These are phyloP conservation scores for Fundulus diaphanus DNA, from an alignment of 2,797 vertebrate species.

Conservation along the genomic window DNA sequence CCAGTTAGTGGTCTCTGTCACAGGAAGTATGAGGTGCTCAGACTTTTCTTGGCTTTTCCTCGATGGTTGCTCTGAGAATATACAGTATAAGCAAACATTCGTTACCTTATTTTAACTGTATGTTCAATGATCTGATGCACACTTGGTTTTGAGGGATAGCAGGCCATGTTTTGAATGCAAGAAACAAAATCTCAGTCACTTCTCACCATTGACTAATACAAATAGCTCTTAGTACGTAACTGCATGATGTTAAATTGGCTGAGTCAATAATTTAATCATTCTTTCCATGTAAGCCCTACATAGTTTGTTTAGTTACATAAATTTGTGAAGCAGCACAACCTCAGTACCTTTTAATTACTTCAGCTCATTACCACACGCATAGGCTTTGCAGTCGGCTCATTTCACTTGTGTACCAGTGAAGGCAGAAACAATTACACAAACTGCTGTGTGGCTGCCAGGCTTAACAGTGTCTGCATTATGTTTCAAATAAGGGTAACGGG, in stretches of 20 bases:
- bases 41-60: too few relatives aligned
- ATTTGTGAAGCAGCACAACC: slow-evolving; percentile 27
- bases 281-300: neutral
- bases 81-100: too few relatives aligned
- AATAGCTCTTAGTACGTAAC: slow-evolving; percentile 30
- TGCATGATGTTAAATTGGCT: neutral
- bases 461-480: neutral
- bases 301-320: slow-evolving; percentile 25
- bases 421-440: slow-evolving; percentile 40
- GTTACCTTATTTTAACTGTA: too few relatives aligned
- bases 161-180: slow-evolving; percentile 2
- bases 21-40: too few relatives aligned
- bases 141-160: neutral
- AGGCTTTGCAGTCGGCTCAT: slow-evolving; percentile 55
- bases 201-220: slow-evolving; percentile 36
- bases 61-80: too few relatives aligned
- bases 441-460: slow-evolving; percentile 23
- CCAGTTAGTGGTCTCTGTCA: too few relatives aligned
- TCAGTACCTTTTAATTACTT: slow-evolving; percentile 46
- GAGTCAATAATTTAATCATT: slow-evolving; percentile 23
- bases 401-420: slow-evolving; percentile 48
- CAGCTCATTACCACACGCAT: slow-evolving; percentile 57
- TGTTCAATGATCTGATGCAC: neutral
- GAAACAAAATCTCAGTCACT: neutral
- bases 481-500: slow-evolving; percentile 35